Conservation (phyloP, 2,113 vertebrate genomes). For the Orthonyx spaldingii region DNA sequence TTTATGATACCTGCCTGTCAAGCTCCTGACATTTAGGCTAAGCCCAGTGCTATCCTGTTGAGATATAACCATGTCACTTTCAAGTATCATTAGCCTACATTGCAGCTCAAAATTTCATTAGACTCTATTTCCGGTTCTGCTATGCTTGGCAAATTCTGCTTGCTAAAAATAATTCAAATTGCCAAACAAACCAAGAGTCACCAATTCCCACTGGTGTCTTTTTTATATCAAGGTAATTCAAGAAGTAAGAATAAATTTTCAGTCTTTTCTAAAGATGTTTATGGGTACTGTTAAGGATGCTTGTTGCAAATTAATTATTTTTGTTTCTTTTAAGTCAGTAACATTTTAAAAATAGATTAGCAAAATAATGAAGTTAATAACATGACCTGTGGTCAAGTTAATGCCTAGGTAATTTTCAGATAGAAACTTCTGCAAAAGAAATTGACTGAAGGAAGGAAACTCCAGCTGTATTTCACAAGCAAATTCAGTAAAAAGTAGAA, state of each 20-base stretch:
- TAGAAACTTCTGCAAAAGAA: constrained; percentile 54
- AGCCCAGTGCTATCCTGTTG: not conserved
- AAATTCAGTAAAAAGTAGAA: constrained; percentile 56
- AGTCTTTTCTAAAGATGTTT: not conserved
- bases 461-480: constrained; percentile 37
- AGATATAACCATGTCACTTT: constrained; percentile 14
- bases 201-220: not conserved
- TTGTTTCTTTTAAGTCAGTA: not conserved
- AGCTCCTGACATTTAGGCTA: constrained; percentile 8
- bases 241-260: not conserved
- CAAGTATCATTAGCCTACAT: constrained; percentile 15
- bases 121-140: not conserved
- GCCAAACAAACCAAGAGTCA: not conserved
- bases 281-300: not conserved
- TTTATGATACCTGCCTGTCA: constrained; percentile 40
- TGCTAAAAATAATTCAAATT: not conserved
- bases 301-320: not conserved
- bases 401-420: constrained; percentile 27
- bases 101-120: constrained; percentile 13
- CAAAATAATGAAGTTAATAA: constrained; percentile 8
- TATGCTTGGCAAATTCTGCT: not conserved
- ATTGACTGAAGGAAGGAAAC: constrained; percentile 54
- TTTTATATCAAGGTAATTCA: not conserved
- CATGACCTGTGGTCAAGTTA: constrained; percentile 27
- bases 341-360: not conserved